Base-by-base conservation (phyloP, 2,888 invertebrate genomes). In the Litoditis marina region DNA sequence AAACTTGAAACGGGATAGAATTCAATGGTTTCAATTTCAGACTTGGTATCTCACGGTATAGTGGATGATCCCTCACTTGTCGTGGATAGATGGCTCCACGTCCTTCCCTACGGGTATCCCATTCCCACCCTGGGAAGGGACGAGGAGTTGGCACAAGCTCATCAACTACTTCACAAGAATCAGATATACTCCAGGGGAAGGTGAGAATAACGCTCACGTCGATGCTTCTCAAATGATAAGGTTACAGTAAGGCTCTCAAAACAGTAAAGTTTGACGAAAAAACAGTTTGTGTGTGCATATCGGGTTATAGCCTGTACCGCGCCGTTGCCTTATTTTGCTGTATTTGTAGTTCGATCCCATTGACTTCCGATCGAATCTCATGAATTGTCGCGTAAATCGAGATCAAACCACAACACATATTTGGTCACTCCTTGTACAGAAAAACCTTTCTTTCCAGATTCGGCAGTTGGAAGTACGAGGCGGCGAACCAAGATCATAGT, bases 391-490 rank as follows among this genome's bases (percentile, higher is more conserved):
- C n/a, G n/a, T n/a, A n/a, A n/a, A n/a, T n/a, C n/a, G n/a, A n/a
- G n/a, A n/a, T n/a, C n/a, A n/a, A n/a, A n/a, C n/a, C n/a, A n/a
- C n/a, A n/a, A n/a, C n/a, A n/a, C n/a, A n/a, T n/a, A n/a, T n/a
- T n/a, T n/a, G n/a, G n/a, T n/a, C n/a, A 5, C 25, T 44, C 25
- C 44, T 22, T 44, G 19, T 44, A 19, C 44, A 8, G 34, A 61
- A 2, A 56, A 44, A 42, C 25, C 34, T 1, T 22, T 46, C 19
- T 44, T 34, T 73, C 39, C 46, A 76, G 77, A 60, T 78, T 78
- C 57, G 78, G 78, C 27, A 73, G 72, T 7, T 79, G 79, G 79
- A 65, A 69, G 30, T 78, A 78, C 66, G 78, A 78, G 53, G 57
- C 66, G 2, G 79, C 78, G 8, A 78, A 78, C 63, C 78, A 79